These are phyloP conservation scores for Parnassius apollo DNA, from an alignment of 2,888 invertebrate species.

Conservation along the genomic window DNA sequence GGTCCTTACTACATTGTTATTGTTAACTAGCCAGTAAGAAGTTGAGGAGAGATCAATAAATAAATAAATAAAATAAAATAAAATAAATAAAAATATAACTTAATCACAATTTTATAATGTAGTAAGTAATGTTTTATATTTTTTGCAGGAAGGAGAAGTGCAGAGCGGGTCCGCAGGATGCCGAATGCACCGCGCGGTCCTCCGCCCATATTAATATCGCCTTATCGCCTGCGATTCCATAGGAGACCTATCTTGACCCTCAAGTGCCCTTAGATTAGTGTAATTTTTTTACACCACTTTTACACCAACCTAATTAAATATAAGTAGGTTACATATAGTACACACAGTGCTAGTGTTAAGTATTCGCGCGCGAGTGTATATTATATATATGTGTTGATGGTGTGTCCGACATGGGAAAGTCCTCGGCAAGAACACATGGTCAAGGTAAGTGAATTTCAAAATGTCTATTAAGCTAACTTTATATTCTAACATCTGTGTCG, in stretches of 20 bases:
- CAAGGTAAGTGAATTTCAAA: constrained; percentile 66
- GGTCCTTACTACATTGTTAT: too few species aligned
- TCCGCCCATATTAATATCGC: constrained; percentile 72
- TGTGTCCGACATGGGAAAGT: constrained; percentile 82
- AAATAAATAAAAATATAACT: background rate
- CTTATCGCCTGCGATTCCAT: constrained; percentile 70
- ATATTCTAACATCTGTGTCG: constrained; percentile 12
- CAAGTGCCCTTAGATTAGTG: constrained; percentile 78
- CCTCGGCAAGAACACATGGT: constrained; percentile 81
- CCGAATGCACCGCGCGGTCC: constrained; percentile 80
- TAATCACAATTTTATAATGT: background rate
- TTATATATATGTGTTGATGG: constrained; percentile 72
- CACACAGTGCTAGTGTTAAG: constrained; percentile 70
- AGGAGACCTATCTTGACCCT: constrained; percentile 70
- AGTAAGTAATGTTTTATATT: constrained; percentile 27
- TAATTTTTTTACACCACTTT: constrained; percentile 77
- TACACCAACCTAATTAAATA: constrained; percentile 72
- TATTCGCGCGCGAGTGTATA: constrained; percentile 67
- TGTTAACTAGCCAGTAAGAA: too few species aligned
- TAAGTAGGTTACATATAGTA: constrained; percentile 58
- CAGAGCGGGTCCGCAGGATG: constrained; percentile 69
- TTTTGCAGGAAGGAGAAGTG: constrained; percentile 70
- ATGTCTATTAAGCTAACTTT: constrained; percentile 5
- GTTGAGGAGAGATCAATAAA: too few species aligned
- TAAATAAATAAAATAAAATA: too few species aligned